Base-by-base conservation (phyloP, 1,140 invertebrate genomes). In the Eriocheir sinensis region DNA sequence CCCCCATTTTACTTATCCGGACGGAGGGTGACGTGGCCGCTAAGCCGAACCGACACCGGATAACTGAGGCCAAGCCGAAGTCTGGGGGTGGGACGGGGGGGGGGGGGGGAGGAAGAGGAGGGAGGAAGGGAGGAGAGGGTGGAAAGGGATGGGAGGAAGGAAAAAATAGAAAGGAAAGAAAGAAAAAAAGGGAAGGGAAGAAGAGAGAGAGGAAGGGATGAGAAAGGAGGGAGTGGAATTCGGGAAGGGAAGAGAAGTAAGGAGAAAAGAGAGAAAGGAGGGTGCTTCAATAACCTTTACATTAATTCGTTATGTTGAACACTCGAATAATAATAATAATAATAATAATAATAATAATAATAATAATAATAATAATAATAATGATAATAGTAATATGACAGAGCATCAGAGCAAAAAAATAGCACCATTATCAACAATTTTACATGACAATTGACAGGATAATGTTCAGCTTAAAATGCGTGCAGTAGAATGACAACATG, bases 1-100 rank as follows among this genome's bases (percentile, higher is more conserved):
- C n/a, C 53, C 53, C 36, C 34, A 60, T 80, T n/a, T n/a, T 89
- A 41, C 36, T 48, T 32, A 40, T 38, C 40, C 83, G 34, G 27
- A 72, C 21, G 60, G 27, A n/a, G 60, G 60, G 60, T 72, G 60
- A 72, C 60, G 60, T 72, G 60, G n/a, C 6, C 60, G 21, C 60
- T 72, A 72, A 72, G 60, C 60, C 60, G 60, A 72, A 72, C 60
- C 27, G 60, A 72, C 60, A 72, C 60, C 60, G 60, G 60, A 72
- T 72, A 72, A 72, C 60, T 21, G 27, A 72, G 60, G 9, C 21
- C 60, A 72, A 72, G 60, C 60, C 60, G 60, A n/a, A 72, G 60
- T n/a, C n/a, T 2, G 60, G 4, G 4, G 4, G 15, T 48, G 44
- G 44, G 44, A 48, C 44, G 44, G 15, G 44, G 44, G 15, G 44